A percentile compares a stretch with the other conserved stretches of the same genome.
phyloP scores from a whole-genome alignment of 2,113 vertebrate genomes.

The Oxygymnocypris stewartii region DNA sequence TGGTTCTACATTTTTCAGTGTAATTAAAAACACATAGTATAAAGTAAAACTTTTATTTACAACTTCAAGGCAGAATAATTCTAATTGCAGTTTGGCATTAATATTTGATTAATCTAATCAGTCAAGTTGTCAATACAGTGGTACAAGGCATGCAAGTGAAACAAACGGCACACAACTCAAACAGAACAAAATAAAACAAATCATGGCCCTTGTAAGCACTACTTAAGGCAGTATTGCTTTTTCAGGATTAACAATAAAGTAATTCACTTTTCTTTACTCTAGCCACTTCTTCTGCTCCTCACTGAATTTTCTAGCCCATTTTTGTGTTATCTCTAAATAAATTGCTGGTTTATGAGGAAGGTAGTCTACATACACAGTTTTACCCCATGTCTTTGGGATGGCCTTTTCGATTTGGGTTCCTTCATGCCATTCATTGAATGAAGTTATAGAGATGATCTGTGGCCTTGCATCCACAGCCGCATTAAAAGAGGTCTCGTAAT shows the following conservation, averaged over 20 bases:
- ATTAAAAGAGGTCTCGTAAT: constrained; percentile 88
- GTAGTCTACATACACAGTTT: constrained; percentile 87
- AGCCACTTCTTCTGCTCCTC: constrained; percentile 82
- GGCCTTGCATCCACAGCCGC: constrained; percentile 83
- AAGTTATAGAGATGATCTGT: constrained; percentile 91
- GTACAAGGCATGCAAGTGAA: not conserved
- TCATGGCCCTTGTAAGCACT: not conserved
- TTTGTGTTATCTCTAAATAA: constrained; percentile 92
- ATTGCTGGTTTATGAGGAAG: constrained; percentile 86
- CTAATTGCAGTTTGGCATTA: not conserved
- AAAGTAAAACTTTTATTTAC: not conserved
- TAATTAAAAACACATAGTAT: not conserved
- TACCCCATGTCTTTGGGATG: constrained; percentile 81
- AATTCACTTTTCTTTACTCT: constrained; percentile 61
- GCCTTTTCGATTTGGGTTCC: constrained; percentile 97
- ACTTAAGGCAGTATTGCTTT: not conserved
- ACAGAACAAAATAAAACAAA: not conserved
- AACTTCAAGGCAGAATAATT: not conserved
- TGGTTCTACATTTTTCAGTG: not conserved
- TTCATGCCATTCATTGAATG: constrained; percentile 99
- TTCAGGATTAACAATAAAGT: not conserved
- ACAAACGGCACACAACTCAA: not conserved
- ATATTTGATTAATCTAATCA: not conserved
- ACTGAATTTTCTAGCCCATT: constrained; percentile 89
- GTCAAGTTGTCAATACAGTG: not conserved